A percentile compares a stretch with the other conserved stretches of the same genome.
Evolutionary conservation across 1,140 invertebrate genomes (phyloP).

Genomic region (Triops cancriformis): DNA sequence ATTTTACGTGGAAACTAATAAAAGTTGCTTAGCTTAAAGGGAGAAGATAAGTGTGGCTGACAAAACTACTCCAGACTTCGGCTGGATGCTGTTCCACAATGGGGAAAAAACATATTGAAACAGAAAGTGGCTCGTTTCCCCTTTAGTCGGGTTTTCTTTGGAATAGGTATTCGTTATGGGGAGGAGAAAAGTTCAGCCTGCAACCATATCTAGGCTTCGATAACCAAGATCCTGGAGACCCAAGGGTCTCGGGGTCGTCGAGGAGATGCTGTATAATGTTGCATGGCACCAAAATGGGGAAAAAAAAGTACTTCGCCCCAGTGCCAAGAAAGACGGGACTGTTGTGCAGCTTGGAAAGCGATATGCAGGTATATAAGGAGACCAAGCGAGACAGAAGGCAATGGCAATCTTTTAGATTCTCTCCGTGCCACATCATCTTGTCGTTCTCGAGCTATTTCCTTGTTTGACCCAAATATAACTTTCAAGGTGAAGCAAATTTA

Average conservation of each 20-base stretch:
- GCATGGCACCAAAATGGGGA: background rate
- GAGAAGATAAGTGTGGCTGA: too few relatives aligned
- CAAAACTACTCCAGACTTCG: too few relatives aligned
- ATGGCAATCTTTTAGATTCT: background rate
- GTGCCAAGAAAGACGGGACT: slow-evolving; percentile 6
- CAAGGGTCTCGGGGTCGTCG: background rate
- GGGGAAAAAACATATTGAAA: too few relatives aligned
- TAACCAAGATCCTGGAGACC: slow-evolving; percentile 4
- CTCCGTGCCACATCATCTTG: background rate
- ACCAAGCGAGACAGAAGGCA: background rate
- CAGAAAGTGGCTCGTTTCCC: too few relatives aligned
- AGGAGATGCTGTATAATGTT: background rate
- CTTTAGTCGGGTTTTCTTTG: background rate
- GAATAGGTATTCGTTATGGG: background rate
- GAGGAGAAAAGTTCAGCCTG: background rate
- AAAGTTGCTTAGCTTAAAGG: too few relatives aligned
- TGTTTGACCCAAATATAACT: too few relatives aligned
- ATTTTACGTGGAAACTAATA: too few relatives aligned
- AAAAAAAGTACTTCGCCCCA: background rate
- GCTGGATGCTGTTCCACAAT: too few relatives aligned
- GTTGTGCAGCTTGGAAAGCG: background rate
- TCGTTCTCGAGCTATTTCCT: too few relatives aligned
- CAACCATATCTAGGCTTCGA: background rate
- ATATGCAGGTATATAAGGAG: background rate
- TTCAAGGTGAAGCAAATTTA: too few relatives aligned